Evolutionary conservation across 2,113 vertebrate species (phyloP), one percentile per base, ranked within the genome.

Genomic region (Pterocles gutturalis): DNA sequence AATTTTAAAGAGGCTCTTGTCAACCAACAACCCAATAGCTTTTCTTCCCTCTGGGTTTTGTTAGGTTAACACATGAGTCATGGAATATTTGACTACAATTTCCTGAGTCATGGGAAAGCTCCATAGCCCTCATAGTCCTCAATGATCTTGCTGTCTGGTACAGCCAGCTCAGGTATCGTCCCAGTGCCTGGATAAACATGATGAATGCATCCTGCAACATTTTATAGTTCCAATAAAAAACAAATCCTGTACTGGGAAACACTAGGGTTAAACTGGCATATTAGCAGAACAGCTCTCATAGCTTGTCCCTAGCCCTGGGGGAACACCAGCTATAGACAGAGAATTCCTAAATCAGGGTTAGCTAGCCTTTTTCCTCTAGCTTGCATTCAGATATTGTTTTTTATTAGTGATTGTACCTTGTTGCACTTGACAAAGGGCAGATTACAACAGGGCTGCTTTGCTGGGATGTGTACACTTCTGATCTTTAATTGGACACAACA

Each of bases 61-160:
- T 92, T 46, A 93, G 84, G 75, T 86, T 91, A 94, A 86, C 87
- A 58, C 54, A 11, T 87, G 97, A 97, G 76, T 96, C 93, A 96
- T 70, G 60, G 79, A 89, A 87, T 87, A 91, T 85, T 66, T 95
- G 89, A 90, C 75, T 84, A 11, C 20, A 34, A 20, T 51, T 87
- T 72, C 34, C n/a, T 91, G 89, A 97, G 78, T 95, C 97, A 96
- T 60, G 78, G 67, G 83, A 96, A 94, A 76, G 83, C 94, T 72
- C 78, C 60, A 49, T 3, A 66, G 83, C 41, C 17, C 46, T 82
- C 72, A 43, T 9, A 60, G n/a, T 8, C 83, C 65, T 54, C 76
- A 67, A 75, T 57, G 83, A 87, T 87, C n/a, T 92, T 93, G 38
- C 70, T 80, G 60, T 48, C 48, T 0, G 0, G 72, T 83, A 24